Percentiles rank a stretch among this genome's conserved stretches.
Evolutionary conservation across 2,113 vertebrate genomes (phyloP).

Genomic region (Dasypus novemcinctus): DNA sequence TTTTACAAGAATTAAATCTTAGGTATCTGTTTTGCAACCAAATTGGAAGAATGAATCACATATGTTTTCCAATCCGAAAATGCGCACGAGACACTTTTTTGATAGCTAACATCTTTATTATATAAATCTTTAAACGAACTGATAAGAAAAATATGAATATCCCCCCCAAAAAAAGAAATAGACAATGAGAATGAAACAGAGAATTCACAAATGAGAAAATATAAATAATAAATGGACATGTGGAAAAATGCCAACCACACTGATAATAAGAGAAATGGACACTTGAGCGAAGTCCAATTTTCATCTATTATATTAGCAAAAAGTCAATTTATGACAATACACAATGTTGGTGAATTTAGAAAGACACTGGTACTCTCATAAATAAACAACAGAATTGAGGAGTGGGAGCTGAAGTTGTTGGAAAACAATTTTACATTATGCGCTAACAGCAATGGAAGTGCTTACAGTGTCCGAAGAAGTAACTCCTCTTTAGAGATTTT

Average conservation of each 20-base stretch:
- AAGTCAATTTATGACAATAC: not conserved
- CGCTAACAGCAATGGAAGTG: not conserved
- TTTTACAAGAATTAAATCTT: conserved; percentile 31
- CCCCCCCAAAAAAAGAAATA: not conserved
- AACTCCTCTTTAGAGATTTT: not conserved
- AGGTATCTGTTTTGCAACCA: conserved; percentile 22
- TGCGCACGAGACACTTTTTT: not conserved
- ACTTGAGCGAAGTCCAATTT: not conserved
- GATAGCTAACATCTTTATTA: not conserved
- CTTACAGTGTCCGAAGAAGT: conserved; percentile 4
- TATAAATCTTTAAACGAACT: conserved; percentile 2
- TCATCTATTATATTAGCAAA: not conserved
- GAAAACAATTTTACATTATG: conserved; percentile 2
- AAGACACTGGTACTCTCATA: not conserved
- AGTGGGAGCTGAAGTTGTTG: not conserved
- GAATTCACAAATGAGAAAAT: not conserved
- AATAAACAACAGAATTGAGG: not conserved
- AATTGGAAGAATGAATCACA: not conserved
- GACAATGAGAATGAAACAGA: not conserved
- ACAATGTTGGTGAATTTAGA: not conserved
- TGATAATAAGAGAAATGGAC: not conserved
- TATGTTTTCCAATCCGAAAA: not conserved
- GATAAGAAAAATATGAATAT: conserved; percentile 18
- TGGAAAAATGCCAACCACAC: not conserved
- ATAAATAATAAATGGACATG: not conserved